Evolutionary conservation across 2,888 invertebrate species (phyloP).

Genomic region (Imbricaverruca yamaguchii): DNA sequence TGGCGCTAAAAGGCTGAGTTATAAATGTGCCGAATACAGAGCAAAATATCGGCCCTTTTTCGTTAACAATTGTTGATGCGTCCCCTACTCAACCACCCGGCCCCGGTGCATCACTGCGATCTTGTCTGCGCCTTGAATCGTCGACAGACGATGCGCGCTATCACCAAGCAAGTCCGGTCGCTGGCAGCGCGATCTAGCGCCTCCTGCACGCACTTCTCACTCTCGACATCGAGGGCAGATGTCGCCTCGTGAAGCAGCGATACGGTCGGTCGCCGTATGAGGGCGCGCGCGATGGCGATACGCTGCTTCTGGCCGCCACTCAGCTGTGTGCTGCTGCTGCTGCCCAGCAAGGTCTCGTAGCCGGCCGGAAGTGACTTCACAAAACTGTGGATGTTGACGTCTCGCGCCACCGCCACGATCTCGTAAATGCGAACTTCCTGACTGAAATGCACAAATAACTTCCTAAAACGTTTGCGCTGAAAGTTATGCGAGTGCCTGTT

Average conservation of each 20-base stretch:
- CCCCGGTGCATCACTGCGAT: slow-evolving; percentile 77
- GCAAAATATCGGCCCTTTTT: slow-evolving; percentile 53
- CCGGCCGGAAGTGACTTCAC: slow-evolving; percentile 58
- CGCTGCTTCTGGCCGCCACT: slow-evolving; percentile 33
- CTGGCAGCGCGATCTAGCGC: neutral
- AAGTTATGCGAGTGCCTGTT: too few species aligned
- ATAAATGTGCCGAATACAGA: too few species aligned
- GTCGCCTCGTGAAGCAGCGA: slow-evolving; percentile 32
- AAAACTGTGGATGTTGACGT: slow-evolving; percentile 82
- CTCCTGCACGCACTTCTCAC: slow-evolving; percentile 26
- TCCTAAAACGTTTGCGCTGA: too few species aligned
- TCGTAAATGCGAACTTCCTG: slow-evolving; percentile 55
- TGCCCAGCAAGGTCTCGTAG: neutral
- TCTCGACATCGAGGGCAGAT: slow-evolving; percentile 32
- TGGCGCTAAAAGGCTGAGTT: too few species aligned
- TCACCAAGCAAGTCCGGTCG: neutral
- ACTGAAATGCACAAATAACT: slow-evolving; percentile 36
- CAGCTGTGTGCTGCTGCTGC: slow-evolving; percentile 19
- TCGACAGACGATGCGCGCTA: slow-evolving; percentile 50
- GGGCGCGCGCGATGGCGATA: slow-evolving; percentile 32
- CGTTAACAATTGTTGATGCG: slow-evolving; percentile 63
- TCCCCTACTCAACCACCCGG: slow-evolving; percentile 65
- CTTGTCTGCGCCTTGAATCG: slow-evolving; percentile 65
- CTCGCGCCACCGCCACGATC: slow-evolving; percentile 66
- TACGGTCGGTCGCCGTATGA: slow-evolving; percentile 30